Base-by-base conservation (phyloP, 37 sponge, comb jelly and placozoan genomes). In the Petrosia ficiformis region DNA sequence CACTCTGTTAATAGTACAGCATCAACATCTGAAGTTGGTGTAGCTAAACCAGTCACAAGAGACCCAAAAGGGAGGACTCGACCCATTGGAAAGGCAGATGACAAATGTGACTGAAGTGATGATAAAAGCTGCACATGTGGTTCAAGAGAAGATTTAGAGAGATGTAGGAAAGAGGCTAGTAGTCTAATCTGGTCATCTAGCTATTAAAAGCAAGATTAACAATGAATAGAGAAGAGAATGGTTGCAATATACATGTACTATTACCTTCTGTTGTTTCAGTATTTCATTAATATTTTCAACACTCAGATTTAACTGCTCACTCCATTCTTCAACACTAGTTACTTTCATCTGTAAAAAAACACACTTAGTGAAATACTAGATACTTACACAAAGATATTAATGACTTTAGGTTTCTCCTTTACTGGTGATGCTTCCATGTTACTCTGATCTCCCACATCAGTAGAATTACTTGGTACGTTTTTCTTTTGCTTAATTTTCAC, bases 61-160 rank as follows among this genome's bases (percentile, higher is more conserved):
- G 87, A 60, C 1, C 87, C 87, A 72, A 81, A 87, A n/a, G 82
- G 87, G 32, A 81, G 30, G 5, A 87, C 42, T 0, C 77, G 34
- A 25, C 78, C 76, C 16, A n/a, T 28, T 6, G 87, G 87, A 38
- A 87, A 65, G 6, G 14, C 16, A 14, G 1, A 5, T 28, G 52
- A 60, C 14, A 86, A 40, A 1, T 25, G 16, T 1, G 64, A 40
- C 16, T 57, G 54, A 26, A 86, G 65, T n/a, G 59, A 34, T 26
- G 30, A 48, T 39, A 48, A 39, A 57, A 84, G 2, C 0, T 38
- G 19, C 31, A 84, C 33, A 19, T 70, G 75, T 0, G 42, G 65
- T 35, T 48, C 38, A 1, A 74, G 25, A 8, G 76, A 44, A 1
- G 28, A 22, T 16, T 0, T 16, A 42, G 79, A 24, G 25, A 75